Base-by-base conservation (phyloP, 2,797 vertebrate species). In the Phalanger gymnotis region DNA sequence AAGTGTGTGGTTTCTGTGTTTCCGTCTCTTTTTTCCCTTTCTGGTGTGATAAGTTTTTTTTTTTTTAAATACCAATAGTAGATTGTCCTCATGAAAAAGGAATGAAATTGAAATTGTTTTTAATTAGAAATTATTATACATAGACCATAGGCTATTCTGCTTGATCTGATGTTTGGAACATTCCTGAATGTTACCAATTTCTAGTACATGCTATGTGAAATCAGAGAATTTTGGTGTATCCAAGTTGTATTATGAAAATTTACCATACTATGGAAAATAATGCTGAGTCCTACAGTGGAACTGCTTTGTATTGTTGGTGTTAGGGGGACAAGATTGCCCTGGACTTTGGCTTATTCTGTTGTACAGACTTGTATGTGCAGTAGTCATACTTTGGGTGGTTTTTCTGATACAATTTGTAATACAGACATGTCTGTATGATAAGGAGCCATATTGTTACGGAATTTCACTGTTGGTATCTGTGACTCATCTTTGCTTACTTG, bases 1-100 rank as follows among this genome's bases (percentile, higher is more conserved):
- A 91, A 53, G 53, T 73, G n/a, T 73, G 0, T 96, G 5, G 31
- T 73, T 61, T 73, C 61, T 73, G 61, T 96, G 54, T 94, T 94
- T 91, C 51, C 30, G 53, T 52, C 95, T 58, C 93, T 97, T 52
- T 22, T 97, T n/a, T 12, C 0, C 10, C 96, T 94, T 94, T 97
- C 92, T 94, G 89, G 95, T 96, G 91, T 40, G n/a, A 47, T 96
- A 52, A 91, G 94, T 90, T 90, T 97, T 95, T 96, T 34, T 93
- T 93, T 97, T 92, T 94, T 93, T 28, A 53, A 89, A 97, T 73
- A 22, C 93, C 95, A 96, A 58, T 93, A 13, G 94, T 97, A 95
- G 61, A 96, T 97, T 93, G 97, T 98, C 22, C 19, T 96, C 27
- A 9, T 95, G 1, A 96, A 91, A 97, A 96, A 95, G 92, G 96